Evolutionary conservation across 2,888 invertebrate species (phyloP), one percentile per base, ranked within the genome.

Genomic region (Branchipolynoe longqiensis): DNA sequence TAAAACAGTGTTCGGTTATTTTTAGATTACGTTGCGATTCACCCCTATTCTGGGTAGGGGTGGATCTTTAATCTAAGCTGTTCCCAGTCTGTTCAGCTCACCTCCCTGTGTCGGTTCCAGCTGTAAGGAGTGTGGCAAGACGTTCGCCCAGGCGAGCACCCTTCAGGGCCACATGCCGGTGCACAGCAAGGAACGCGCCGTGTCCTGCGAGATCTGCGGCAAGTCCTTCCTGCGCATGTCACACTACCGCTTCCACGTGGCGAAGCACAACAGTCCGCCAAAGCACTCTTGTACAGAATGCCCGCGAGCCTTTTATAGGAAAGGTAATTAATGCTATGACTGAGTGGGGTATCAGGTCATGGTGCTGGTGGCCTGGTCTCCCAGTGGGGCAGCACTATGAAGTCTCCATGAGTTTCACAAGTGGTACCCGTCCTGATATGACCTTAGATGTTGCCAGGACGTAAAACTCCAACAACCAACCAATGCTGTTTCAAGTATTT

Each of bases 161-260:
- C 88, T 93, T n/a, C 93, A 93, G 87, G 92, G 92, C 82, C 93
- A 93, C 88, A 92, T 92, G 91, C 92, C 93, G 59, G 92, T 92
- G 4, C 93, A 93, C 88, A 91, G 92, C 0, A 92, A 93, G 14
- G 91, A 90, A 22, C 93, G 93, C 81, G 93, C 93, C 8, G 92
- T 91, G 95, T 98, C 98, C 93, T 99, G 99, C 94, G 96, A 95
- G 88, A 96, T 97, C 83, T 98, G 98, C 94, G 97, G 97, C 91
- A 97, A 91, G 92, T 97, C 97, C 0, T 98, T 98, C 94, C 97
- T 97, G 92, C 94, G 94, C 94, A 95, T 97, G 89, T 98, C 98
- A 95, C 99, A 99, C 93, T 95, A 99, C 69, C 98, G 98, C 0
- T 98, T 98, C 93, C 98, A 99, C 94, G 98, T 98, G 97, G 97